Conservation (phyloP, 2,888 invertebrate genomes). For the Dermolepida albohirtum region DNA sequence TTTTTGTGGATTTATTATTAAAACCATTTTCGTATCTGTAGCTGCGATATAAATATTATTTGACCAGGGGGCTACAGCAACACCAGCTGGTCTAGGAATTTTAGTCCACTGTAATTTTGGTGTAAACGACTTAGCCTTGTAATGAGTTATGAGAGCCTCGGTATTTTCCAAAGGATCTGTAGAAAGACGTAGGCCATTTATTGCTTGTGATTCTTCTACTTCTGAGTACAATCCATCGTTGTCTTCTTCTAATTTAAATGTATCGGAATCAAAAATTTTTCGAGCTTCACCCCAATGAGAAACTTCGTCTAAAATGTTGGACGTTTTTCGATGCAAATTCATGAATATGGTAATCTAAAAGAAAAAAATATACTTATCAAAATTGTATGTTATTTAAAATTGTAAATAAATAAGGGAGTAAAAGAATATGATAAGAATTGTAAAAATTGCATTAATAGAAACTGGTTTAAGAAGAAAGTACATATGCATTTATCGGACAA, state of each 20-base stretch:
- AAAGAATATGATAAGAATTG: not conserved
- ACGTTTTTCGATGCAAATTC: slow-evolving; percentile 70
- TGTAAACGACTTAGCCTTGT: slow-evolving; percentile 68
- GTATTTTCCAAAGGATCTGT: slow-evolving; percentile 68
- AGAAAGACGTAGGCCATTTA: slow-evolving; percentile 56
- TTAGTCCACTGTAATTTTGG: slow-evolving; percentile 71
- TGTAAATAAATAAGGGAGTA: too few relatives aligned
- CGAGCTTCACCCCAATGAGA: slow-evolving; percentile 70
- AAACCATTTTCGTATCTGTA: slow-evolving; percentile 59
- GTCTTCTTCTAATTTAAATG: slow-evolving; percentile 68
- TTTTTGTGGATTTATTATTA: slow-evolving; percentile 56
- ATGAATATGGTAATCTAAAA: slow-evolving; percentile 70
- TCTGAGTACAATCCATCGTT: slow-evolving; percentile 66
- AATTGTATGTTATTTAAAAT: not conserved
- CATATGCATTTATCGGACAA: too few relatives aligned
- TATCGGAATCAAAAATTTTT: slow-evolving; percentile 70
- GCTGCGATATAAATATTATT: slow-evolving; percentile 77
- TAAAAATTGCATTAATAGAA: too few relatives aligned
- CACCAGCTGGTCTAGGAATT: slow-evolving; percentile 75
- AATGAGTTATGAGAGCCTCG: slow-evolving; percentile 66
- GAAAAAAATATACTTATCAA: not conserved
- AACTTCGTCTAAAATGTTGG: slow-evolving; percentile 70
- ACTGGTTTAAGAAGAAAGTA: too few relatives aligned
- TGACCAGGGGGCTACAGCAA: slow-evolving; percentile 74
- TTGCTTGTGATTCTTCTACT: slow-evolving; percentile 63